phyloP scores from a whole-genome alignment of 2,113 vertebrate species.

The Candoia aspera region DNA sequence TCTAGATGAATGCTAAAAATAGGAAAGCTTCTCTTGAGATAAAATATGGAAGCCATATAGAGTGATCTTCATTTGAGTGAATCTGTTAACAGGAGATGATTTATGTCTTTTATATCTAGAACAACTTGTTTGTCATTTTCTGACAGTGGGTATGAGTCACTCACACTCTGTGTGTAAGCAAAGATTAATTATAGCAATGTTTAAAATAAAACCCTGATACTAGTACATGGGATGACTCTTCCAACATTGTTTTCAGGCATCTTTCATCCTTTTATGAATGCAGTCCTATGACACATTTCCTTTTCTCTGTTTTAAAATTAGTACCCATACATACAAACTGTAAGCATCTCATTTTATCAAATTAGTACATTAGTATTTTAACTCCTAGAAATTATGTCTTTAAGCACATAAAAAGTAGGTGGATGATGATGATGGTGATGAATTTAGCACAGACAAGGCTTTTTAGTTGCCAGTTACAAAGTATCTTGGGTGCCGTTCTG shows the following conservation, averaged over 20 bases:
- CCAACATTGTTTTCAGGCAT: constrained; percentile 57
- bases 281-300: constrained; percentile 39
- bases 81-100: constrained; percentile 47
- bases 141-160: constrained; percentile 62
- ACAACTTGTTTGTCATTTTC: constrained; percentile 59
- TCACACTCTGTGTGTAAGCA: constrained; percentile 50
- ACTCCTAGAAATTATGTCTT: constrained; percentile 34
- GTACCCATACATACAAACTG: constrained; percentile 42
- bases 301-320: constrained; percentile 38
- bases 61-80: constrained; percentile 51
- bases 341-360: constrained; percentile 28
- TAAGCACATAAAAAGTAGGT: constrained; percentile 15
- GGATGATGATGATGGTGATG: not conserved
- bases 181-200: constrained; percentile 59
- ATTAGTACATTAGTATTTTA: constrained; percentile 46
- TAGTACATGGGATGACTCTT: constrained; percentile 55
- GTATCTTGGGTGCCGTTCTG: not conserved
- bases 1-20: constrained; percentile 31
- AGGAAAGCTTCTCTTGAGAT: constrained; percentile 30
- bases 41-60: constrained; percentile 17
- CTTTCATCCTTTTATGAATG: constrained; percentile 57
- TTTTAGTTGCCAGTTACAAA: not conserved
- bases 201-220: constrained; percentile 38
- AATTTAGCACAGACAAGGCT: constrained; percentile 29
- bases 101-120: constrained; percentile 48